Evolutionary conservation across 2,113 vertebrate genomes (phyloP).

Genomic region (Chunga burmeisteri): DNA sequence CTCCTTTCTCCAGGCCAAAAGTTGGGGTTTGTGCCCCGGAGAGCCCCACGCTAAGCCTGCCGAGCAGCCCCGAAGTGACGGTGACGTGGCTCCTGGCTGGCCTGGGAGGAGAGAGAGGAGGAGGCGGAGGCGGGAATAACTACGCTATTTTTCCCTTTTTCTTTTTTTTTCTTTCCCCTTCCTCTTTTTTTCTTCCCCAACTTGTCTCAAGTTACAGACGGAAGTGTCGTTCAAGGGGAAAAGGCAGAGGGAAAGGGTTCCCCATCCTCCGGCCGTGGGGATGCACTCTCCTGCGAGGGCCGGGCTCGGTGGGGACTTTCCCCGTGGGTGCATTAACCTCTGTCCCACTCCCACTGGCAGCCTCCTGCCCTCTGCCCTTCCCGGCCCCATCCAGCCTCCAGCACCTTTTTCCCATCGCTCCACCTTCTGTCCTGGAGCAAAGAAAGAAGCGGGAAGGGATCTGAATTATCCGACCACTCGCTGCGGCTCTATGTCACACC

Average conservation of each 20-base stretch:
- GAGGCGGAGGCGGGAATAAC: constrained; percentile 55
- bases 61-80: constrained; percentile 24
- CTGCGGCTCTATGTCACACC: fast-evolving
- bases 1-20: background rate
- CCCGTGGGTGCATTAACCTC: background rate
- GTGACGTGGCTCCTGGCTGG: constrained; percentile 67
- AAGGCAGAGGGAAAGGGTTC: background rate
- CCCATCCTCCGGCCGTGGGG: background rate
- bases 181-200: background rate
- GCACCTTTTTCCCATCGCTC: background rate
- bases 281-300: background rate
- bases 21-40: background rate
- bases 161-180: background rate
- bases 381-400: fast-evolving
- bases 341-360: background rate
- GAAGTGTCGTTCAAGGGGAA: constrained; percentile 35
- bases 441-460: background rate
- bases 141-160: background rate
- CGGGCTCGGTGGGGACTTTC: background rate
- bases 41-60: background rate
- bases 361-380: background rate
- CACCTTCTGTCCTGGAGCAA: background rate
- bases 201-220: constrained; percentile 66
- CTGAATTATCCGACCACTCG: fast-evolving
- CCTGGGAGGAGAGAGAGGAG: constrained; percentile 54